Evolutionary conservation across 2,888 invertebrate genomes (phyloP).

Genomic region (Meloe dianella): DNA sequence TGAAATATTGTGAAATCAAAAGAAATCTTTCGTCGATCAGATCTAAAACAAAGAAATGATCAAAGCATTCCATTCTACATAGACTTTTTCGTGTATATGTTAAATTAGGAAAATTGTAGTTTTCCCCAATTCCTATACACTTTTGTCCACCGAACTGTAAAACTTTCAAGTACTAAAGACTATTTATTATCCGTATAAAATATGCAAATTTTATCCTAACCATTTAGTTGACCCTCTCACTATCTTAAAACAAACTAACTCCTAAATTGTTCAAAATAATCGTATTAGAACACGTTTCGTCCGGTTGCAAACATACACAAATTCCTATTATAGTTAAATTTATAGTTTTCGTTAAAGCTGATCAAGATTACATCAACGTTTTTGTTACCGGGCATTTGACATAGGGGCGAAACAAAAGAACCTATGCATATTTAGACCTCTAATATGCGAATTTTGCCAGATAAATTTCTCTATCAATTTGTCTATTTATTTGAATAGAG

Average conservation of each 20-base stretch:
- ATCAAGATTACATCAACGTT: neutral
- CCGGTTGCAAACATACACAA: neutral
- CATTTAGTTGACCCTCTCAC: constrained; percentile 9
- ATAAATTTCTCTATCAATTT: no score
- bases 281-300: neutral
- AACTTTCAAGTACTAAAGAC: neutral
- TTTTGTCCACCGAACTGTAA: neutral
- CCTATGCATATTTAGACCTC: neutral
- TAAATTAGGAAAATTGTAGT: neutral
- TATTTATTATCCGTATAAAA: constrained; percentile 7
- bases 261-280: constrained; percentile 8
- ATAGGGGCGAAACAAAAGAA: neutral
- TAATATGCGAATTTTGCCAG: neutral
- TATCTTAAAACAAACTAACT: constrained; percentile 1
- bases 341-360: neutral
- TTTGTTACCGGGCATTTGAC: neutral
- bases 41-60: neutral
- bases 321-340: neutral
- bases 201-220: constrained; percentile 1
- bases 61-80: neutral
- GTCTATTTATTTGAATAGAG: no score
- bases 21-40: no score
- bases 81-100: neutral
- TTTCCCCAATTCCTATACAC: neutral
- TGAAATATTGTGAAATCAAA: neutral